Percentiles rank a stretch among this genome's conserved stretches.
These are phyloP conservation scores for Cryptoblepharus egeriae DNA, from an alignment of 2,797 vertebrate species.

Conservation along the genomic window DNA sequence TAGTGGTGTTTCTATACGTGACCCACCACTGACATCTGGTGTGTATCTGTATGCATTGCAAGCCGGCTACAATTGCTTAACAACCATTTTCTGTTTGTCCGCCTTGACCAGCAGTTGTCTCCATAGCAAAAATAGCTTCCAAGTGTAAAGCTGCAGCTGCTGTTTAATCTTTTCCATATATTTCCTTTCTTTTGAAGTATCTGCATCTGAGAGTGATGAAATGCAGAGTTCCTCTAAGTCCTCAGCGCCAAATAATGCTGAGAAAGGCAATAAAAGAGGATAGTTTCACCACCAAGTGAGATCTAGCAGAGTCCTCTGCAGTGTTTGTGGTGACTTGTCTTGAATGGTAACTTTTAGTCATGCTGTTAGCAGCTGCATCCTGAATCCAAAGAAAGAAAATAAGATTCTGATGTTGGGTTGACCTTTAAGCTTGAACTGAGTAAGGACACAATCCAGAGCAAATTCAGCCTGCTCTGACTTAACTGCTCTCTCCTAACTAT, in stretches of 20 bases:
- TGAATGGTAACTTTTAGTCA: background rate
- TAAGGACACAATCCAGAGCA: no score
- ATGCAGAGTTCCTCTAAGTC: background rate
- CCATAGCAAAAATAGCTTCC: accelerated
- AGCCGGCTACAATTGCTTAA: accelerated
- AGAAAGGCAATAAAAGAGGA: background rate
- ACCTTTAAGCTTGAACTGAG: background rate
- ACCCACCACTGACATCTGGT: constrained; percentile 16
- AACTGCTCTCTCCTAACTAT: no score
- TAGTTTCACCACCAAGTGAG: background rate
- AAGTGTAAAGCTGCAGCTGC: background rate
- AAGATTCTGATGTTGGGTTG: background rate
- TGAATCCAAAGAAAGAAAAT: background rate
- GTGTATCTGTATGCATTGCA: background rate
- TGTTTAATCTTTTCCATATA: accelerated
- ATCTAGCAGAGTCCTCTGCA: background rate
- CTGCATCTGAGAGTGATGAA: background rate
- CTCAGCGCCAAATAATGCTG: background rate
- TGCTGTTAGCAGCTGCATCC: background rate
- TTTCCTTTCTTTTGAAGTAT: accelerated
- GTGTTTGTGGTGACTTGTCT: background rate
- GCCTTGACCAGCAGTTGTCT: accelerated
- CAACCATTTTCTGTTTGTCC: accelerated
- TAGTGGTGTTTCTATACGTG: background rate
- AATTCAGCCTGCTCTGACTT: no score